Base-by-base conservation (phyloP, 2,888 invertebrate species). In the Linnaemya tessellans region DNA sequence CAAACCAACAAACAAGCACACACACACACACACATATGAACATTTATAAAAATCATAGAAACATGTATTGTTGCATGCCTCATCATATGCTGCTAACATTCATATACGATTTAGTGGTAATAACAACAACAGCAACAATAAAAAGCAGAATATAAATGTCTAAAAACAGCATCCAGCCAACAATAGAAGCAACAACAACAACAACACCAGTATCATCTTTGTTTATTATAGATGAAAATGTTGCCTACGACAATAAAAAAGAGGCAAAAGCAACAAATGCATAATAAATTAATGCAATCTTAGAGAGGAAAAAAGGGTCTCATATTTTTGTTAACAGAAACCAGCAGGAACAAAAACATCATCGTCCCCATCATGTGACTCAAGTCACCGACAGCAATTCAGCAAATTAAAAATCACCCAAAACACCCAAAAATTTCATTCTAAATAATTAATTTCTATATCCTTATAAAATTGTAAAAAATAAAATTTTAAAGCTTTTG, bases 171-270 rank as follows among this genome's bases (percentile, higher is more conserved):
- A 77, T 49, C 56, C 65, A 67, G 35, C 71, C 43, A 54, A 41
- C 35, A 77, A 46, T 20, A 78, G 11, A 43, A 67, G 13, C 25
- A 35, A 3, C 20, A 46, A 13, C 51, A 68, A 25, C 18, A 75
- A 18, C 49, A 71, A 51, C 43, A 56, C 13, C 73, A 77, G 20
- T 60, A 71, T 46, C 80, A 80, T 58, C 80, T 80, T 84, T 75
- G 80, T 80, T 84, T 84, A 84, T 84, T 84, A 65, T 15, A 80
- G 49, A 65, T 80, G 65, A 84, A 84, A 80, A 65, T 80, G 65
- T 80, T 74, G 74, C 79, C 74, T 70, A 60, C 51, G 71, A 58
- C 58, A 71, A 81, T 43, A 74, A 41, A 18, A 79, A 30, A 70
- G 68, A 35, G 54, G 25, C 41, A 54, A 54, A 54, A 18, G 35